Evolutionary conservation across 92 coral and sea anemone species (phyloP).

Genomic region (Epizoanthus stellaris): DNA sequence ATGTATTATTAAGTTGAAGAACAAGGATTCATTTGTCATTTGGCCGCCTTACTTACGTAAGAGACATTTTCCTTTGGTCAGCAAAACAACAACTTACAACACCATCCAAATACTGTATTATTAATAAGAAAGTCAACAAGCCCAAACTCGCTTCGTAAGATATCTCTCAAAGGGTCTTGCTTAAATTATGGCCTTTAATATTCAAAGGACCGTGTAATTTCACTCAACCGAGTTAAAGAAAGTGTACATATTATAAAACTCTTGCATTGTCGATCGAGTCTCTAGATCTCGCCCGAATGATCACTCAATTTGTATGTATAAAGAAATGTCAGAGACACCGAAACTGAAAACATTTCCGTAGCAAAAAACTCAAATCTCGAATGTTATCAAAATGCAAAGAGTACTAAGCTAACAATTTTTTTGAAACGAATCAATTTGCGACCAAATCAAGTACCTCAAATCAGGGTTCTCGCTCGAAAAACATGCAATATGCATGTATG

Average conservation of each 20-base stretch:
- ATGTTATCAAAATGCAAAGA: not conserved
- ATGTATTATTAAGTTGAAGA: not conserved
- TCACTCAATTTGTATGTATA: not conserved
- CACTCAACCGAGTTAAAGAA: not conserved
- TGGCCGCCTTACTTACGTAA: not conserved
- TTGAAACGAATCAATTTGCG: not conserved
- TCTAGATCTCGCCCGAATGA: not conserved
- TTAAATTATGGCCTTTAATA: not conserved
- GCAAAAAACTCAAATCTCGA: slow-evolving; percentile 5
- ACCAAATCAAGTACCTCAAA: not conserved
- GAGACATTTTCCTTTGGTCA: not conserved
- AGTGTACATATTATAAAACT: not conserved
- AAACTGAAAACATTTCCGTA: not conserved
- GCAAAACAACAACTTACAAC: not conserved
- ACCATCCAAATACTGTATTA: slow-evolving; percentile 22
- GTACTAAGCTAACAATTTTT: not conserved
- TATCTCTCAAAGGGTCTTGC: not conserved
- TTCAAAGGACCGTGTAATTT: not conserved
- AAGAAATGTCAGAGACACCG: not conserved
- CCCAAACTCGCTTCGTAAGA: slow-evolving; percentile 10
- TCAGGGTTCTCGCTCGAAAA: slow-evolving; percentile 4
- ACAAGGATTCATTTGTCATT: not conserved
- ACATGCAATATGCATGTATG: not conserved
- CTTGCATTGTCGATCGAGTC: not conserved
- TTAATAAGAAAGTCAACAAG: slow-evolving; percentile 20